These are phyloP conservation scores for Anabacerthia variegaticeps DNA, from an alignment of 2,797 vertebrate species.

Conservation along the genomic window DNA sequence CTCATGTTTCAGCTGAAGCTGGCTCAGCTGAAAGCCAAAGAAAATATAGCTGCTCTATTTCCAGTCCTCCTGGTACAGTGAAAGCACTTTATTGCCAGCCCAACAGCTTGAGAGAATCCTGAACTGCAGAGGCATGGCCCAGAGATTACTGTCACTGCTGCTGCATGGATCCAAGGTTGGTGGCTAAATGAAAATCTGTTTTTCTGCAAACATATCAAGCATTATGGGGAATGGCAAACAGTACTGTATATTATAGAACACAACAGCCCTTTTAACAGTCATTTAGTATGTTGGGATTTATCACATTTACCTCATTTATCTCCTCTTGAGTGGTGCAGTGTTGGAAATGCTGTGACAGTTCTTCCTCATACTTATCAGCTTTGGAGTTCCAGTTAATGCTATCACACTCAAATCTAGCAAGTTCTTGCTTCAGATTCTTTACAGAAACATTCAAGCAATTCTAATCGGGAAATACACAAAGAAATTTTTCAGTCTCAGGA, in stretches of 20 bases:
- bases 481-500: neutral
- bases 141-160: neutral
- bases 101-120: neutral
- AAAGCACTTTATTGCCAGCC: neutral
- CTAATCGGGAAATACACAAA: constrained; percentile 58
- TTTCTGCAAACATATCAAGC: neutral
- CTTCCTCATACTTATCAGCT: constrained; percentile 66
- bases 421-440: constrained; percentile 78
- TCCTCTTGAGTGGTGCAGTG: constrained; percentile 76
- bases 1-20: neutral
- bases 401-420: constrained; percentile 74
- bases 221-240: neutral
- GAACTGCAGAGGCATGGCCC: neutral
- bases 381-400: constrained; percentile 68
- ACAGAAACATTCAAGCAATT: constrained; percentile 76
- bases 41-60: neutral
- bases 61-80: neutral
- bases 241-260: neutral
- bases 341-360: constrained; percentile 65
- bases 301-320: constrained; percentile 79
- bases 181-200: neutral
- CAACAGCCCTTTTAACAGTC: neutral
- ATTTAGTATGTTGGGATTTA: neutral
- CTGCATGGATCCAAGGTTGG: neutral
- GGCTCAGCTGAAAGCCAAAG: neutral